Conservation (phyloP, 2,797 vertebrate species). For the Pygocentrus nattereri region DNA sequence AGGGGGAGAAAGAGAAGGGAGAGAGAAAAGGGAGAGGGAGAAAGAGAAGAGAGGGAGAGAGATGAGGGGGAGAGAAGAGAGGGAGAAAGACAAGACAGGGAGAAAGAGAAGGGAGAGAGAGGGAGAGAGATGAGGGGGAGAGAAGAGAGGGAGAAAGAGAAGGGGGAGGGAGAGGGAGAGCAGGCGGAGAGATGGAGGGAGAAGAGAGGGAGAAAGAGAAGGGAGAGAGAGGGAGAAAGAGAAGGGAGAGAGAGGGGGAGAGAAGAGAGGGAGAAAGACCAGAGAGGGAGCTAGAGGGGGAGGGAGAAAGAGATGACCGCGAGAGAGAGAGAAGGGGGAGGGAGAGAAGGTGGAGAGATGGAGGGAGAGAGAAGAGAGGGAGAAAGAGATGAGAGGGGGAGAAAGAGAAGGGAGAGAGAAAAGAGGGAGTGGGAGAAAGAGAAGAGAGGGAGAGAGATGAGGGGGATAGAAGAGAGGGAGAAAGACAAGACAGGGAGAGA, state of each 20-base stretch:
- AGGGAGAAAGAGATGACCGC: no score
- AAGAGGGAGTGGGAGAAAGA: conserved; percentile 11
- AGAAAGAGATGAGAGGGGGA: conserved; percentile 1
- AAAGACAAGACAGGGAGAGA: no score
- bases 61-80: conserved; percentile 18
- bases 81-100: no score
- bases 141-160: conserved; percentile 21
- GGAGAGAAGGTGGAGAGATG: no score
- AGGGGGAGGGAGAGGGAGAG: not conserved
- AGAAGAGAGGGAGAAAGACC: conserved; percentile 18
- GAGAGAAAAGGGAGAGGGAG: conserved; percentile 12
- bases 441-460: not conserved
- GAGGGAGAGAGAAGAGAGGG: conserved; percentile 4
- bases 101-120: no score
- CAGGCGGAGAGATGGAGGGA: no score
- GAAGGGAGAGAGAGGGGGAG: not conserved
- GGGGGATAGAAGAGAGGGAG: not conserved
- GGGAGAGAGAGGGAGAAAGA: conserved; percentile 4
- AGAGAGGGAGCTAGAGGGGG: not conserved
- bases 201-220: not conserved
- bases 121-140: not conserved
- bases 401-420: not conserved
- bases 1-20: conserved; percentile 9
- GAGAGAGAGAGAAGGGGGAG: not conserved
- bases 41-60: not conserved